Evolutionary conservation across 2,888 invertebrate species (phyloP), one percentile per base, ranked within the genome.

Genomic region (Antheraea assamensis): DNA sequence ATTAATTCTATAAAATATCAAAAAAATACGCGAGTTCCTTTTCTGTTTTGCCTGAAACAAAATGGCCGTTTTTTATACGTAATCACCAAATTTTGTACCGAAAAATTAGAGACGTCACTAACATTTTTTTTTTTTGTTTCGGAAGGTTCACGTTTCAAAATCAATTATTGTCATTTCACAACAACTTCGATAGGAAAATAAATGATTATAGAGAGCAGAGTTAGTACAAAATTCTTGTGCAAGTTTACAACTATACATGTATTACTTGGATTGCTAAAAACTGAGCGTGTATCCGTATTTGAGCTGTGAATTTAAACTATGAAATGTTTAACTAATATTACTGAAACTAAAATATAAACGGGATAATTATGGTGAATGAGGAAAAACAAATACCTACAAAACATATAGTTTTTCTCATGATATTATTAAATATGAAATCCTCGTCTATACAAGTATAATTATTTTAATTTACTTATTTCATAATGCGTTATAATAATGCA

Each of bases 111-210:
- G n/a, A 13, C 1, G n/a, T 55, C 21, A 55, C 13, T 8, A 21
- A 2, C 10, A 55, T 10, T 10, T 24, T 58, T 58, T 58, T 58
- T 58, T 58, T 70, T 58, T 58, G 24, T 58, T 58, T 58, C 64
- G 71, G 66, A 74, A 74, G 66, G 55, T 66, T 70, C 55, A 68
- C 55, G 30, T 70, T 58, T 21, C 58, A 73, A 82, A 83, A 82
- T 78, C 76, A 82, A 85, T 90, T 92, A 93, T 92, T 93, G 93
- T 93, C 93, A 85, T 85, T 88, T 87, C 92, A 93, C 92, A 90
- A 92, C 88, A 58, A 58, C 58, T 88, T 89, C 84, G 86, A 85
- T 86, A 85, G 77, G 78, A 79, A 78, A 78, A 79, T 77, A 78
- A 78, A 79, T 77, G 74, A 76, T 75, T 78, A 10, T 58, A 58